These are phyloP conservation scores for Coenonympha arcania DNA, from an alignment of 2,888 invertebrate genomes.

Conservation along the genomic window DNA sequence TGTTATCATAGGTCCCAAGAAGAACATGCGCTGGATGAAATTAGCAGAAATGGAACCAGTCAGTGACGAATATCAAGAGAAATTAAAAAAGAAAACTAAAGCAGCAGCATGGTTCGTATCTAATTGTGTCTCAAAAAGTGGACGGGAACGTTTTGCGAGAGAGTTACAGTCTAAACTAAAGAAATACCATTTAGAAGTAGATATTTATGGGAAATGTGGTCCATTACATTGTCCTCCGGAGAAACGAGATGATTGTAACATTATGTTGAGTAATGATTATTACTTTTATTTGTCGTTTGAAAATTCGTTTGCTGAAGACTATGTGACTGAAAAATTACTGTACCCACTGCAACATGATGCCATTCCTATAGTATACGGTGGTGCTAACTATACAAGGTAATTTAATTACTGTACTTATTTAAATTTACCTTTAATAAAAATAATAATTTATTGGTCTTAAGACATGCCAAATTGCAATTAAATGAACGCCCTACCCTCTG, in stretches of 20 bases:
- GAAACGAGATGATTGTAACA: slow-evolving; percentile 34
- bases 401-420: neutral
- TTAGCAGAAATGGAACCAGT: slow-evolving; percentile 39
- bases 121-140: slow-evolving; percentile 37
- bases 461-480: no score
- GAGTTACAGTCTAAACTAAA: slow-evolving; percentile 33
- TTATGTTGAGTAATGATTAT: slow-evolving; percentile 39
- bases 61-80: slow-evolving; percentile 33
- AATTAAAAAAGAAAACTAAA: slow-evolving; percentile 37
- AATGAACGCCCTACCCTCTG: no score
- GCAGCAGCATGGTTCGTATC: slow-evolving; percentile 54
- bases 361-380: slow-evolving; percentile 81
- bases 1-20: slow-evolving; percentile 45
- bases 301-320: slow-evolving; percentile 48
- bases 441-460: no score
- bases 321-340: slow-evolving; percentile 49
- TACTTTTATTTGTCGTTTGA: slow-evolving; percentile 55
- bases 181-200: slow-evolving; percentile 35
- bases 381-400: slow-evolving; percentile 56
- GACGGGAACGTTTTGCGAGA: slow-evolving; percentile 33
- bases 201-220: slow-evolving; percentile 48
- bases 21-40: slow-evolving; percentile 48
- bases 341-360: slow-evolving; percentile 58
- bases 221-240: slow-evolving; percentile 32
- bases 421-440: neutral